phyloP scores from a whole-genome alignment of 2,113 vertebrate species.

The Rhineura floridana region DNA sequence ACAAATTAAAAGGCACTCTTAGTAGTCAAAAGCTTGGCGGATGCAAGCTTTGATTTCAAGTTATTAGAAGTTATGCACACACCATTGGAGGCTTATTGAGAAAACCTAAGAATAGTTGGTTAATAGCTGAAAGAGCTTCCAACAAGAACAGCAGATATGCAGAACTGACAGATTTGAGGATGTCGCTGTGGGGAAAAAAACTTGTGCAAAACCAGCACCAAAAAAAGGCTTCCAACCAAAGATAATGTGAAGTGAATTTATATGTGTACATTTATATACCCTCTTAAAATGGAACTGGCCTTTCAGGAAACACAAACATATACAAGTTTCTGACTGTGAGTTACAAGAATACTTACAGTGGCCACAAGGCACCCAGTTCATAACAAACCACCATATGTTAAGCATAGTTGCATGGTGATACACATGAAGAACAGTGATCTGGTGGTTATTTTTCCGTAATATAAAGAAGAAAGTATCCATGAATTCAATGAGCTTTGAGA shows the following conservation, averaged over 20 bases:
- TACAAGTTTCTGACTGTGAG: background rate
- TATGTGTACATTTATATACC: background rate
- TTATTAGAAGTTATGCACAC: constrained; percentile 9
- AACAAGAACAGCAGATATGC: background rate
- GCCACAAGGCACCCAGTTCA: constrained; percentile 98
- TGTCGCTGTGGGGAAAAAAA: background rate
- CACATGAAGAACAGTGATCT: constrained; percentile 94
- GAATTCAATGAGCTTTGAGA: constrained; percentile 97
- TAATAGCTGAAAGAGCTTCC: background rate
- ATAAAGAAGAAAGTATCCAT: constrained; percentile 99
- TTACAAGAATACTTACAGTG: constrained; percentile 88
- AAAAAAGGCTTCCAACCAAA: background rate
- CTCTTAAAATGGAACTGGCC: background rate
- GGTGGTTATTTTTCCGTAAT: constrained; percentile 94
- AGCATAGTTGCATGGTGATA: constrained; percentile 94
- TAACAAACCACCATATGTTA: constrained; percentile 99
- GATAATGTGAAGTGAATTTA: background rate
- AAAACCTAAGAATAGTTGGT: background rate
- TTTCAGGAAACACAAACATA: background rate
- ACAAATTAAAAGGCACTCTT: constrained; percentile 21
- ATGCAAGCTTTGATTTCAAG: constrained; percentile 2
- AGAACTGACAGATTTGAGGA: background rate
- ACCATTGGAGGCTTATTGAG: background rate
- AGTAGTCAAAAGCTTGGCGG: constrained; percentile 18
- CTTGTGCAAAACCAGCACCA: background rate